phyloP scores from a whole-genome alignment of 1,140 invertebrate genomes.

The Pseudomyrmex pallidus region DNA sequence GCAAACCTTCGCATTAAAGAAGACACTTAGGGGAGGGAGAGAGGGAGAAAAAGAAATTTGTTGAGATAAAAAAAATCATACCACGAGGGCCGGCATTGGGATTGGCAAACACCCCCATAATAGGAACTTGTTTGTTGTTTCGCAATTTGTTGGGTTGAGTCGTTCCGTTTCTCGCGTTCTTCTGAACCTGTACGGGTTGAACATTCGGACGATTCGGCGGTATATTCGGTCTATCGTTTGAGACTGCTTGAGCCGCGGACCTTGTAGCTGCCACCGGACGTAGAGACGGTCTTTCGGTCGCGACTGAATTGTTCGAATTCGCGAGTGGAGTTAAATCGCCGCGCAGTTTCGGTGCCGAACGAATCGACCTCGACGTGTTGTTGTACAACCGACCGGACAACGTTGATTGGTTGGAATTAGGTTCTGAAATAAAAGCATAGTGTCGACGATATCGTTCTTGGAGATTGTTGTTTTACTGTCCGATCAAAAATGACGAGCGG shows the following conservation, averaged over 20 bases:
- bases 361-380: background rate
- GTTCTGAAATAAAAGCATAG: slow-evolving; percentile 51
- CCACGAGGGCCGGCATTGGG: slow-evolving; percentile 70
- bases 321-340: background rate
- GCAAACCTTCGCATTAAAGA: slow-evolving; percentile 62
- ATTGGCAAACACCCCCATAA: slow-evolving; percentile 76
- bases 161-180: slow-evolving; percentile 4
- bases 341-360: background rate
- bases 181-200: slow-evolving; percentile 46
- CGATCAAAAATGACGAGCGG: background rate
- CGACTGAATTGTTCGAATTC: background rate
- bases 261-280: slow-evolving; percentile 28
- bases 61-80: slow-evolving; percentile 37
- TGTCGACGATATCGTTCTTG: background rate
- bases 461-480: background rate
- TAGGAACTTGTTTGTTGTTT: slow-evolving; percentile 57
- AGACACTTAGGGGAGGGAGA: background rate
- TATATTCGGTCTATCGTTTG: slow-evolving; percentile 58
- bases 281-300: background rate
- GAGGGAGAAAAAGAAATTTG: too few relatives aligned
- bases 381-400: slow-evolving; percentile 4
- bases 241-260: background rate
- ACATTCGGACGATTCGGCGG: slow-evolving; percentile 72
- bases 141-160: slow-evolving; percentile 71
- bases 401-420: slow-evolving; percentile 50